These are phyloP conservation scores for Litocranius walleri DNA, from an alignment of 2,113 vertebrate genomes.

Conservation along the genomic window DNA sequence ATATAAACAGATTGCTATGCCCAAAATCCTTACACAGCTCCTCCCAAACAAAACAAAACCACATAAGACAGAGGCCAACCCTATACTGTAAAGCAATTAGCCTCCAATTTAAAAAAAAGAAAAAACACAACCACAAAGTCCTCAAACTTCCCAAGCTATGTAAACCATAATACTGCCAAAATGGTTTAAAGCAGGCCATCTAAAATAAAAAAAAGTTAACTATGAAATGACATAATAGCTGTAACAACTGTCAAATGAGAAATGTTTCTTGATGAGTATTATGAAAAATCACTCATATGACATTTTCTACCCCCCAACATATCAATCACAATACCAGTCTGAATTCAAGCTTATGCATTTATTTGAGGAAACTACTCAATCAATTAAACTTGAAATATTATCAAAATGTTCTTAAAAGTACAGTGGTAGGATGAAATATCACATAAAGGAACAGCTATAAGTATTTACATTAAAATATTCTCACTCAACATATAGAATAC, in stretches of 20 bases:
- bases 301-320: background rate
- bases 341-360: background rate
- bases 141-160: background rate
- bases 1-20: background rate
- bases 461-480: background rate
- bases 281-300: background rate
- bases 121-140: background rate
- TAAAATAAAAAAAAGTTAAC: background rate
- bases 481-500: background rate
- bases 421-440: background rate
- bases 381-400: background rate
- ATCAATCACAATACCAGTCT: background rate
- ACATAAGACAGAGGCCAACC: background rate
- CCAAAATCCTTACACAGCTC: background rate
- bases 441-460: background rate
- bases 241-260: background rate
- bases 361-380: background rate
- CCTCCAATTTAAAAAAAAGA: background rate
- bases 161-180: background rate
- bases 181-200: background rate
- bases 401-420: background rate
- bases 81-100: background rate
- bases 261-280: background rate
- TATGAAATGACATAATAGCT: background rate
- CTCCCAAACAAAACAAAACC: background rate